Base-by-base conservation (phyloP, 1,140 invertebrate genomes). In the Nasonia vitripennis region DNA sequence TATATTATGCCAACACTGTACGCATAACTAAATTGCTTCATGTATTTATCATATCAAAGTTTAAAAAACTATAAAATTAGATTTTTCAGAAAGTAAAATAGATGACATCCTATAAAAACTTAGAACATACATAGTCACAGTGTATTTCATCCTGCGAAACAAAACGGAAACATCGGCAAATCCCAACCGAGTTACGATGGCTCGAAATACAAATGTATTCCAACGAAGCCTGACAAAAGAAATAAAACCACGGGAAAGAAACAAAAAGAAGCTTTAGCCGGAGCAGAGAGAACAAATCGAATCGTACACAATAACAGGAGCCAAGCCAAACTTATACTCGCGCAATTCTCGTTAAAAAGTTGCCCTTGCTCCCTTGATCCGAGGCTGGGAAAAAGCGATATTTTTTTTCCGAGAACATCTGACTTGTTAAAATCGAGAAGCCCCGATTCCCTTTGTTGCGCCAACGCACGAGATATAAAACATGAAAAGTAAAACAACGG, bases 261-360 rank as follows among this genome's bases (percentile, higher is more conserved):
- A 75, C 74, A 75, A 75, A 34, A 34, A 20, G 37, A 75, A 75
- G 74, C 70, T 37, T 3, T 27, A 14, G n/a, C 68, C n/a, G 10
- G 27, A 34, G 70, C 74, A 20, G 7, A 45, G 68, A 71, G 14
- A 71, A 27, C 34, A 11, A 71, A 31, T 71, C 27, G 23, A 37
- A 45, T 75, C 73, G 73, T 45, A 75, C 41, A 34, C 7, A 62
- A 62, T 20, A 62, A 7, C 55, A 45, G 45, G 48, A 51, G 48
- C 45, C n/a, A 55, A 78, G 77, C 23, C 77, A 55, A 78, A 78
- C 41, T 78, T 55, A 78, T 55, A 37, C 31, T 3, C 48, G 48
- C 48, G 48, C n/a, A 7, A 78, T 78, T 62, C 77, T 55, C 77
- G 48, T 78, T 78, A 55, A 78, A 78, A 78, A 78, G 77, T 78